These are phyloP conservation scores for Physella acuta DNA, from an alignment of 1,140 invertebrate species.

Conservation along the genomic window DNA sequence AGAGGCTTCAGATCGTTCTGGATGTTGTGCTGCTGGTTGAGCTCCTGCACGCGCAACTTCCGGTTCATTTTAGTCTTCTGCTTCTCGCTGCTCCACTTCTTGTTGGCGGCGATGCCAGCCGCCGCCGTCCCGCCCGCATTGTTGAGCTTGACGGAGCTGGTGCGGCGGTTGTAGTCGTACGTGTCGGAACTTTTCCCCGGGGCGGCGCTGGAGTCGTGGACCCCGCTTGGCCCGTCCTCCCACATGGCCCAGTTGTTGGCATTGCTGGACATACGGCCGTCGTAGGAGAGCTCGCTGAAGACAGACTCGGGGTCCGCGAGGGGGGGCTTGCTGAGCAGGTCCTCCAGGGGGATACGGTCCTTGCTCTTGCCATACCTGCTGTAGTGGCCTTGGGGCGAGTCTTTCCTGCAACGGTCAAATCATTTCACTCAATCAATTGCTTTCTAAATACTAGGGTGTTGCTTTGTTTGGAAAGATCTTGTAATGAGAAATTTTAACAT, in stretches of 20 bases:
- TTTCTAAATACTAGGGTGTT: no score
- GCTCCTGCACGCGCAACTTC: neutral
- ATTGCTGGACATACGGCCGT: neutral
- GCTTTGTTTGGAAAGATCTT: no score
- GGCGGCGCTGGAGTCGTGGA: neutral
- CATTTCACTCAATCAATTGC: no score
- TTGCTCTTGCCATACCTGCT: neutral
- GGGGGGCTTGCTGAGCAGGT: constrained; percentile 14
- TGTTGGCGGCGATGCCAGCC: neutral
- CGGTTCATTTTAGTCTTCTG: neutral
- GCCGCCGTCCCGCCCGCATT: neutral
- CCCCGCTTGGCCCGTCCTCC: neutral
- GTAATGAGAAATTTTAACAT: no score
- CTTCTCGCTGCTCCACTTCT: neutral
- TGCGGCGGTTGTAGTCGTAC: neutral
- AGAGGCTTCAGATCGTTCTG: neutral
- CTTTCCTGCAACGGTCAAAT: no score
- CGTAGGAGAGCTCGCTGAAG: constrained; percentile 9
- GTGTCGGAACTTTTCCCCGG: neutral
- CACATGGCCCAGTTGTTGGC: neutral
- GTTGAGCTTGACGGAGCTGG: neutral
- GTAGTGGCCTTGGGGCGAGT: no score
- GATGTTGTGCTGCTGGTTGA: neutral
- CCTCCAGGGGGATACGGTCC: neutral
- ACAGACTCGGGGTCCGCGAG: constrained; percentile 19